A percentile compares a stretch with the other conserved stretches of the same genome.
These are phyloP conservation scores for Adelosebastes latens DNA, from an alignment of 2,797 vertebrate species.

Conservation along the genomic window DNA sequence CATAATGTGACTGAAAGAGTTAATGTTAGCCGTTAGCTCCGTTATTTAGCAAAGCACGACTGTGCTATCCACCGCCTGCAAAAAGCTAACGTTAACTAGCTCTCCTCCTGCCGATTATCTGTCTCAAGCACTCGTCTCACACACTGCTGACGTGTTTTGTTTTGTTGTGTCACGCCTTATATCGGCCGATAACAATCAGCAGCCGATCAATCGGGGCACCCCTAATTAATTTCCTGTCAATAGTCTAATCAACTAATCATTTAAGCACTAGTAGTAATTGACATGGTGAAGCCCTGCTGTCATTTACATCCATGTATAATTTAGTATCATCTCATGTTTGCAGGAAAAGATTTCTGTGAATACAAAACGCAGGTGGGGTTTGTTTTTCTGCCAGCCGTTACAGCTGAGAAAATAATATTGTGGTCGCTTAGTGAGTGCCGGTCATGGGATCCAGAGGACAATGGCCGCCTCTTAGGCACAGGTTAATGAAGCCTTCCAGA, in stretches of 20 bases:
- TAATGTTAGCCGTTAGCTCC: too few relatives aligned
- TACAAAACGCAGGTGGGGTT: background rate
- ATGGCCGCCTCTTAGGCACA: slow-evolving; percentile 54
- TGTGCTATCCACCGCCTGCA: too few relatives aligned
- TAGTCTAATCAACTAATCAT: background rate
- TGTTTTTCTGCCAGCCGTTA: background rate
- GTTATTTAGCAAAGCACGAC: too few relatives aligned
- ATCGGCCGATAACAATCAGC: too few relatives aligned
- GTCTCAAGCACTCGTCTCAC: too few relatives aligned
- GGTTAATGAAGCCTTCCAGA: slow-evolving; percentile 77
- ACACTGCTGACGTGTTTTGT: too few relatives aligned
- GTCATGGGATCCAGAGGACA: slow-evolving; percentile 55
- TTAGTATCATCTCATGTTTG: background rate
- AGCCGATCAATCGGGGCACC: background rate
- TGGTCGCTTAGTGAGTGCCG: slow-evolving; percentile 14
- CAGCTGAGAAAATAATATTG: slow-evolving; percentile 3
- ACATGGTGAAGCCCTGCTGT: background rate
- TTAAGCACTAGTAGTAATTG: background rate
- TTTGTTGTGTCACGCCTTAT: too few relatives aligned
- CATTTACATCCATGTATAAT: background rate
- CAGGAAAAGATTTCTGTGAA: background rate
- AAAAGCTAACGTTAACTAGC: too few relatives aligned
- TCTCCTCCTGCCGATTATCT: too few relatives aligned
- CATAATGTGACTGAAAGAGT: too few relatives aligned
- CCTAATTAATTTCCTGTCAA: background rate